These are phyloP conservation scores for Homarus gammarus DNA, from an alignment of 2,888 invertebrate genomes.

Conservation along the genomic window DNA sequence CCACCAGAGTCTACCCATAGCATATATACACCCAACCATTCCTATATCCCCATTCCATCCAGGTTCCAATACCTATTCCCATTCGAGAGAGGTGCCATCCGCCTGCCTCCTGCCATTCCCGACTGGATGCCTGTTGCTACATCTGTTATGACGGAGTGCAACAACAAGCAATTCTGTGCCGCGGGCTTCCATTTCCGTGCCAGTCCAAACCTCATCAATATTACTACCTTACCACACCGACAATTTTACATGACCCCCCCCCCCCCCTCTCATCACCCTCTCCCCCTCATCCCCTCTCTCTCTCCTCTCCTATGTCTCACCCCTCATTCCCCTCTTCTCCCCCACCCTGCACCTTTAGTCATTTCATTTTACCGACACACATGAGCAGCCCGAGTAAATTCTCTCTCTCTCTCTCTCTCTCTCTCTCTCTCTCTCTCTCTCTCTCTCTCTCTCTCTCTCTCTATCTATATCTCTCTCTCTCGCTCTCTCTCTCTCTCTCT, in stretches of 20 bases:
- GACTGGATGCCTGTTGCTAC: not conserved
- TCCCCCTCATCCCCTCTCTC: no score
- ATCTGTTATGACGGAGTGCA: not conserved
- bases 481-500: constrained; percentile 7
- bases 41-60: not conserved
- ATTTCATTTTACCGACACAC: not conserved
- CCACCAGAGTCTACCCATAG: no score
- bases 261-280: no score
- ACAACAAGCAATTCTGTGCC: not conserved
- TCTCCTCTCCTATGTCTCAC: no score
- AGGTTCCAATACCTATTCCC: not conserved
- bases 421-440: constrained; percentile 10
- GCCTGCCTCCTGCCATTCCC: not conserved
- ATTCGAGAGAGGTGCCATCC: not conserved
- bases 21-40: not conserved
- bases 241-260: not conserved
- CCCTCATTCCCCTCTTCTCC: no score
- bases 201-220: not conserved
- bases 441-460: constrained; percentile 7
- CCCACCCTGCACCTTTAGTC: not conserved
- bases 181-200: not conserved
- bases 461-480: constrained; percentile 30
- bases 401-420: no score
- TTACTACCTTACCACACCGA: not conserved
- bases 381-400: no score